phyloP scores from a whole-genome alignment of 2,888 invertebrate genomes.

The Fragum whitleyi region DNA sequence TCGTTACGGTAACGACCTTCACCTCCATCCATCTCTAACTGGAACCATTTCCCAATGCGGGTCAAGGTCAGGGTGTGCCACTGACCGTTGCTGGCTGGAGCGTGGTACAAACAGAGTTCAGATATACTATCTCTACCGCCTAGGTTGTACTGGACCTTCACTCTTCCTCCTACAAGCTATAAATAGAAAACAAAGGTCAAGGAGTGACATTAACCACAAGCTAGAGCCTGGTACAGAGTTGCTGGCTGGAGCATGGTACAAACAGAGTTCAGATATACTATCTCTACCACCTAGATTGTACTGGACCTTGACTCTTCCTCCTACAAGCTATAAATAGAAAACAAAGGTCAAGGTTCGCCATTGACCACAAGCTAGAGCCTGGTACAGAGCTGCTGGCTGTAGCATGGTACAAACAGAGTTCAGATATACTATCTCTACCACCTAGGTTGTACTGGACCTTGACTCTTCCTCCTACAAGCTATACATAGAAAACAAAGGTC shows the following conservation, averaged over 20 bases:
- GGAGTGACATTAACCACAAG: slow-evolving; percentile 99
- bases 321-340: slow-evolving; percentile 90
- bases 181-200: slow-evolving; percentile 87
- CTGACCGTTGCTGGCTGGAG: slow-evolving; percentile 96
- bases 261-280: slow-evolving; percentile 77
- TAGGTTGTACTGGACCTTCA: slow-evolving; percentile 96
- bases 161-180: slow-evolving; percentile 94
- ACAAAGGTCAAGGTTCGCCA: slow-evolving; percentile 94
- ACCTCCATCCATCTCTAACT: slow-evolving; percentile 96
- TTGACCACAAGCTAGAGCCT: too few species aligned
- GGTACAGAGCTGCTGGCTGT: slow-evolving; percentile 97
- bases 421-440: slow-evolving; percentile 85
- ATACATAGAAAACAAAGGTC: slow-evolving; percentile 84
- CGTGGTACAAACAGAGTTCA: slow-evolving; percentile 89
- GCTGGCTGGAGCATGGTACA: slow-evolving; percentile 94
- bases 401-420: slow-evolving; percentile 89
- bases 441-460: slow-evolving; percentile 96
- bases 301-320: slow-evolving; percentile 94
- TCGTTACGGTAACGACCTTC: slow-evolving; percentile 89
- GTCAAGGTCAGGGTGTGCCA: slow-evolving; percentile 98
- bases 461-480: slow-evolving; percentile 95
- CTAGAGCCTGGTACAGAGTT: too few species aligned
- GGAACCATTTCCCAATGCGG: slow-evolving; percentile 96
- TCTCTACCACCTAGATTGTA: slow-evolving; percentile 92
- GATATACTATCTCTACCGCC: slow-evolving; percentile 87